Evolutionary conservation across 1,140 invertebrate species (phyloP), one percentile per base, ranked within the genome.

Genomic region (Scylla paramamosain): DNA sequence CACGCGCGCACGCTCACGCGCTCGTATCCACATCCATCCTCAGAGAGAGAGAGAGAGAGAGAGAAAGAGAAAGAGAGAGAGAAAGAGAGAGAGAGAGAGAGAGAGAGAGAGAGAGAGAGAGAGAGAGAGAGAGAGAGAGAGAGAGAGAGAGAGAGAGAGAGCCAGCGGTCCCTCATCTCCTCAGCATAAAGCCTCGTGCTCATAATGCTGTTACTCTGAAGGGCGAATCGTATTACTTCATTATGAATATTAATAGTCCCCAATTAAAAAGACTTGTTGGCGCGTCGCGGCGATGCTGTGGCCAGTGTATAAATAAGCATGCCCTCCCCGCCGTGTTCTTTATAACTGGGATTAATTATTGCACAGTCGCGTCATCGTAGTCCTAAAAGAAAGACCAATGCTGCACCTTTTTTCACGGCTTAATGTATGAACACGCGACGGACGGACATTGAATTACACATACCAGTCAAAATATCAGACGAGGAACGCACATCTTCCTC

Each of bases 161-260:
- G 87, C 10, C 12, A n/a, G 20, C 20, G 12, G 67, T 77, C 67
- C 67, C 67, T 77, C 67, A 77, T n/a, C 20, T 7, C 8, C n/a
- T 77, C 67, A n/a, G 67, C 67, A 77, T n/a, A 77, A 77, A n/a
- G 20, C 16, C n/a, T n/a, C 20, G 67, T 20, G 20, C 67, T 77
- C 67, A 77, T 77, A 77, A 77, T 77, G 25, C n/a, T 77, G 12
- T n/a, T 77, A 20, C 20, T 77, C 16, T 77, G 67, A 77, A 77
- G 25, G 67, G 67, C 67, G 67, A 77, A n/a, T 77, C 67, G 67
- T n/a, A 77, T 77, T 77, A 77, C 67, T 77, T 77, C 67, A 77
- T 77, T 77, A 77, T 77, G 67, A 77, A 77, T 77, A 77, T 77
- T 77, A 77, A 77, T 77, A 25, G 67, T 77, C 25, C 25, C 67